Base-by-base conservation (phyloP, 2,797 vertebrate genomes). In the Myotis vivesi region DNA sequence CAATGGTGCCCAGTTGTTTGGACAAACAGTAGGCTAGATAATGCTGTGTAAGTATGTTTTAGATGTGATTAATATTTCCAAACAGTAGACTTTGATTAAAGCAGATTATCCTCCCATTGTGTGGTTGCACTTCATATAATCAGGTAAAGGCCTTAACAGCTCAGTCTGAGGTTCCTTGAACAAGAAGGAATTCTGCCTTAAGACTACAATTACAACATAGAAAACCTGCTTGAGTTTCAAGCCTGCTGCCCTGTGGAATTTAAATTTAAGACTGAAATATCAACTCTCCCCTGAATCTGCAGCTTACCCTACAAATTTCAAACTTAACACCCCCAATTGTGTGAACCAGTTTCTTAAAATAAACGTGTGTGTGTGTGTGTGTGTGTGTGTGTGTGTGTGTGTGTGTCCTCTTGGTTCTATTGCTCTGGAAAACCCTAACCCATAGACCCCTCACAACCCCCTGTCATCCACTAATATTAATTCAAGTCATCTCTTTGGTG, bases 401-500 rank as follows among this genome's bases (percentile, higher is more conserved):
- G 12, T 69, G 7, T 59, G 6, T 69, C 53, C 36, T 92, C 25
- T 75, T 10, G 2, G 68, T 28, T 76, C 28, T 69, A 6, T 76
- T 69, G 81, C 23, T 91, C 59, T 79, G 91, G 51, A 66, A 59
- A 69, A 92, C 2, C 20, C 19, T 49, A 59, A 55, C 7, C 33
- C 33, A 76, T 38, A 59, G n/a, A 57, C 8, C 3, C 30, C 25
- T 49, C 51, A 64, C 13, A 64, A 19, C 7, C 5, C 6, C 33
- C 20, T 68, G 10, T 30, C 11, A 0, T 41, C n/a, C 15, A 9
- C 6, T n/a, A 44, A 36, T 87, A 95, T 87, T 94, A 83, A 87
- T 83, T 89, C 57, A 83, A 59, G 49, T 20, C 30, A 89, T 92
- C 76, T 92, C 76, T 59, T 55, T 87, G 53, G 71, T 83, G 92